These are phyloP conservation scores for Parotocinclus haroldoi DNA, from an alignment of 2,797 vertebrate genomes.

Conservation along the genomic window DNA sequence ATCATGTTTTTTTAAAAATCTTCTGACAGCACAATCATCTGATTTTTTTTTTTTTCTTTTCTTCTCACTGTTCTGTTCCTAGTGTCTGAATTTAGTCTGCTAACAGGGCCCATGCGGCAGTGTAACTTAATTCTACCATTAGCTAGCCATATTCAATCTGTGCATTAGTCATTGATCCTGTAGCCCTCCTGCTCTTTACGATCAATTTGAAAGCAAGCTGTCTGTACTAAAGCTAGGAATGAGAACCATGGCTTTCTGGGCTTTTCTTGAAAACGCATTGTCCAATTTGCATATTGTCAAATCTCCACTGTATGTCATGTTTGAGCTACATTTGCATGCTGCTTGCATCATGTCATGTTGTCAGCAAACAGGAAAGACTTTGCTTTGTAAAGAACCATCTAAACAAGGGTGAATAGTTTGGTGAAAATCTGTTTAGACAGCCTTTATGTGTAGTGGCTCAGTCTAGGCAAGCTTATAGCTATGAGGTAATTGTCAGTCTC, in stretches of 20 bases:
- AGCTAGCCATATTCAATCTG: constrained; percentile 35
- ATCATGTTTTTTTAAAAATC: no score
- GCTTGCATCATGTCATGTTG: neutral
- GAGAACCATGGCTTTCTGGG: constrained; percentile 1
- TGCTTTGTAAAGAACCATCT: neutral
- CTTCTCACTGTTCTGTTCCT: no score
- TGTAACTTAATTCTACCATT: constrained; percentile 45
- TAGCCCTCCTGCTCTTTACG: constrained; percentile 20
- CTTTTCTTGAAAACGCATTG: neutral
- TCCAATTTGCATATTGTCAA: constrained; percentile 43
- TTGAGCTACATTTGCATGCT: constrained; percentile 25
- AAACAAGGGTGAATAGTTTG: no score
- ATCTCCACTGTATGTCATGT: constrained; percentile 16
- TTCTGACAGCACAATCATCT: no score
- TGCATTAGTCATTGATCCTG: constrained; percentile 38
- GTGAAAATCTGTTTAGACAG: no score
- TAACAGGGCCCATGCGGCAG: constrained; percentile 1
- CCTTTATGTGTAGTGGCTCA: no score
- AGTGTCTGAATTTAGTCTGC: constrained; percentile 14
- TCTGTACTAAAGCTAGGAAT: constrained; percentile 8
- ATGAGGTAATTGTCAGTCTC: no score
- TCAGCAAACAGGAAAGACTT: neutral
- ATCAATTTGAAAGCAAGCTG: constrained; percentile 36
- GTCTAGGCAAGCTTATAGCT: no score
- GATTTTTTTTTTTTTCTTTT: neutral